Evolutionary conservation across 2,888 invertebrate genomes (phyloP), one percentile per base, ranked within the genome.

Genomic region (Apodemia duryi): DNA sequence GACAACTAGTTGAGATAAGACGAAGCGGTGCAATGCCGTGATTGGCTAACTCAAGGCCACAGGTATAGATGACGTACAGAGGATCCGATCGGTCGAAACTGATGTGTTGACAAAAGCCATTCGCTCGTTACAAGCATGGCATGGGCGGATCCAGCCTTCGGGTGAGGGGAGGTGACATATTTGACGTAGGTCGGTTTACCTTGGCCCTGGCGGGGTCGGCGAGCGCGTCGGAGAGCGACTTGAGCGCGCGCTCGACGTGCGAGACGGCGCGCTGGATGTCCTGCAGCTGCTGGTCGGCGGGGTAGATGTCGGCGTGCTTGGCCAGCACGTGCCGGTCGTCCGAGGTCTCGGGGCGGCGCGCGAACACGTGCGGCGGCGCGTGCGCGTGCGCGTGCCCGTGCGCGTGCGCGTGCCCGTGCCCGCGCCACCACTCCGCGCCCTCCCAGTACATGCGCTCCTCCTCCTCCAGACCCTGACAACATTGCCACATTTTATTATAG

Each of bases 291-390:
- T 95, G 95, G 85, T 98, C 98, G 77, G 95, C 95, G 1, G 99
- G 99, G 92, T 98, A 98, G 75, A 99, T 98, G 71, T 96, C 96
- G 0, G 97, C 95, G 86, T 99, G 99, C 77, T 97, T 96, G 63
- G 97, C 96, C 84, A 98, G 95, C 67, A 99, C 97, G 91, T 99
- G 98, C 10, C 98, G 95, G 90, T 99, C 99, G 88, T 99, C 99
- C 28, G 96, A 95, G n/a, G 97, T 97, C 86, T 98, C 98, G 0
- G 97, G 96, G 63, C 97, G 94, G 32, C 98, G 94, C 62, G 94
- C 94, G 74, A 88, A 92, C 49, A 93, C 93, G 13, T 83, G 85
- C 80, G 80, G 83, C 21, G 21, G 21, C 21, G 21, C 21, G 32
- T 98, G 94, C 62, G 94, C 94, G 74, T 88, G 92, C 49, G 93